These are phyloP conservation scores for Rhopalosiphum nymphaeae DNA, from an alignment of 2,888 invertebrate species.

Conservation along the genomic window DNA sequence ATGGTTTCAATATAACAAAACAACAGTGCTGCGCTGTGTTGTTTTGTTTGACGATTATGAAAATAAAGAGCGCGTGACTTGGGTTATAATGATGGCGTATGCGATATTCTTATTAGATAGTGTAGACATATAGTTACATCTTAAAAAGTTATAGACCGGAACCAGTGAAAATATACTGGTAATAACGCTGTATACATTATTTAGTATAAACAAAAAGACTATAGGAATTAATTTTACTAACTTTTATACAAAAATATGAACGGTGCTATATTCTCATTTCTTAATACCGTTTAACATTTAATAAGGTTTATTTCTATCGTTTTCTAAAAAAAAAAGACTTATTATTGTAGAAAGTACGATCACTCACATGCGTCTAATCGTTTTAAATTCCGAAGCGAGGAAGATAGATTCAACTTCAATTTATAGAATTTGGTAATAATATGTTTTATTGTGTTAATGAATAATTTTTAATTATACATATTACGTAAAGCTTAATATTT, in stretches of 20 bases:
- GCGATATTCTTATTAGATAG: conserved; percentile 17
- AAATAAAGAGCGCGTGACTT: conserved; percentile 36
- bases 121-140: neutral
- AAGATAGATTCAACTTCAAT: neutral
- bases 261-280: neutral
- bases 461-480: neutral
- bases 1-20: neutral
- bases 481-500: neutral
- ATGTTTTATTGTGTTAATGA: neutral
- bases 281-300: neutral
- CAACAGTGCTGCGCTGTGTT: neutral
- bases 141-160: conserved; percentile 10
- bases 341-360: neutral
- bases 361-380: neutral
- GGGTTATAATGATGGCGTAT: neutral
- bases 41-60: conserved; percentile 17
- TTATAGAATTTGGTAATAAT: neutral
- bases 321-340: neutral
- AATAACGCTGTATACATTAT: neutral
- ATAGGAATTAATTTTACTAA: neutral
- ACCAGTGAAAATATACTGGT: neutral
- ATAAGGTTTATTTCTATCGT: neutral
- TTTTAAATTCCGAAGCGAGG: neutral
- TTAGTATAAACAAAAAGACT: neutral
- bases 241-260: neutral